Percentiles rank a stretch among this genome's conserved stretches.
Conservation (phyloP, 2,888 invertebrate species). For the Agrochola circellaris region DNA sequence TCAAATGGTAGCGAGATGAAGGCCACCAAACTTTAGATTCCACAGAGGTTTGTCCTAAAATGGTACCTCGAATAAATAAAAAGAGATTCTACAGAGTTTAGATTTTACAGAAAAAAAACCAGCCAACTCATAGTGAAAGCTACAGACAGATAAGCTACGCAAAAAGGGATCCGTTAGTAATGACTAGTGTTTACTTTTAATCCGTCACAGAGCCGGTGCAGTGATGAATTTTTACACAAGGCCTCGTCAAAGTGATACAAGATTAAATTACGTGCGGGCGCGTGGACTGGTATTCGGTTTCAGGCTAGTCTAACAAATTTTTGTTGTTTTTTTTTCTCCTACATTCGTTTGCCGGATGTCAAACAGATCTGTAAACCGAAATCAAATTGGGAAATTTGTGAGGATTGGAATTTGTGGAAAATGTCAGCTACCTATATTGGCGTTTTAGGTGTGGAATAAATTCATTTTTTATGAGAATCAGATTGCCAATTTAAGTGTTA, state of each 20-base stretch:
- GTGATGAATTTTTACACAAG: slow-evolving; percentile 75
- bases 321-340: slow-evolving; percentile 74
- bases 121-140: background rate
- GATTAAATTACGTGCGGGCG: slow-evolving; percentile 84
- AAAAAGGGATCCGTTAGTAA: slow-evolving; percentile 46
- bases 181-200: slow-evolving; percentile 67
- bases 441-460: slow-evolving; percentile 55
- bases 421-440: slow-evolving; percentile 59
- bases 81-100: background rate
- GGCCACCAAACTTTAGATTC: background rate
- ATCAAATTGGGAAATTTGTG: slow-evolving; percentile 81
- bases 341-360: slow-evolving; percentile 84
- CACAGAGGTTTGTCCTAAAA: background rate
- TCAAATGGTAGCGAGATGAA: background rate
- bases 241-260: slow-evolving; percentile 84
- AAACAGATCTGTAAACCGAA: slow-evolving; percentile 86
- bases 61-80: background rate
- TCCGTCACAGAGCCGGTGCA: slow-evolving; percentile 61
- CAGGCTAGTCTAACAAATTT: slow-evolving; percentile 71
- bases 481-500: slow-evolving; percentile 50
- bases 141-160: slow-evolving; percentile 17
- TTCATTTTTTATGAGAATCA: slow-evolving; percentile 51
- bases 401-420: slow-evolving; percentile 76
- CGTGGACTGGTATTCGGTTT: slow-evolving; percentile 72
- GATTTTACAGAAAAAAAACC: slow-evolving; percentile 27